Evolutionary conservation across 1,140 invertebrate species (phyloP), one percentile per base, ranked within the genome.

Genomic region (Tachypleus tridentatus): DNA sequence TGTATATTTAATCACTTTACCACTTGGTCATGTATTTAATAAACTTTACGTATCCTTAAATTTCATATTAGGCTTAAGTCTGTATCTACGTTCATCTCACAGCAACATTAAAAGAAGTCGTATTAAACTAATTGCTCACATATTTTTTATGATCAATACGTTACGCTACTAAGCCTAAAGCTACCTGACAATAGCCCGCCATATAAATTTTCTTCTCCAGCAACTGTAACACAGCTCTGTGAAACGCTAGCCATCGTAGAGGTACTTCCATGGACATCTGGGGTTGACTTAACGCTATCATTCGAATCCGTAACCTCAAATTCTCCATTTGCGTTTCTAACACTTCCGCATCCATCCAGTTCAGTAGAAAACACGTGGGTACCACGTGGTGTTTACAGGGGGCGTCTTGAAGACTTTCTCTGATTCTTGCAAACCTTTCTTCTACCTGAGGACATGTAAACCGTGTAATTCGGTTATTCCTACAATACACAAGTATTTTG

Each of bases 231-330:
- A 79, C 67, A 49, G 76, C 73, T 57, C 76, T 72, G 68, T 78
- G 77, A 74, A 79, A 78, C 53, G 72, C 68, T 51, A 80, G 70
- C 79, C 79, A 80, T 66, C 72, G 71, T 5, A 75, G 66, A 4
- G 79, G 79, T 58, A 79, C 75, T 63, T 76, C 75, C 66, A 76
- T 76, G n/a, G 77, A 77, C 66, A 79, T 76, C 60, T 78, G 76
- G 3, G 74, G 69, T 64, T 77, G 73, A n/a, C 71, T 65, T 54
- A 73, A 67, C 8, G 75, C 74, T 10, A 76, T 67, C 48, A 70
- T 66, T 67, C 77, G 72, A 47, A 79, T 73, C 29, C 75, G 67
- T n/a, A 66, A 61, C 61, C 73, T 69, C 47, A 78, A 64, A 8
- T 70, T 60, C 7, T 49, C 61, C 51, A 77, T 67, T 75, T 76